phyloP scores from a whole-genome alignment of 1,140 invertebrate genomes.

The Plodia interpunctella region DNA sequence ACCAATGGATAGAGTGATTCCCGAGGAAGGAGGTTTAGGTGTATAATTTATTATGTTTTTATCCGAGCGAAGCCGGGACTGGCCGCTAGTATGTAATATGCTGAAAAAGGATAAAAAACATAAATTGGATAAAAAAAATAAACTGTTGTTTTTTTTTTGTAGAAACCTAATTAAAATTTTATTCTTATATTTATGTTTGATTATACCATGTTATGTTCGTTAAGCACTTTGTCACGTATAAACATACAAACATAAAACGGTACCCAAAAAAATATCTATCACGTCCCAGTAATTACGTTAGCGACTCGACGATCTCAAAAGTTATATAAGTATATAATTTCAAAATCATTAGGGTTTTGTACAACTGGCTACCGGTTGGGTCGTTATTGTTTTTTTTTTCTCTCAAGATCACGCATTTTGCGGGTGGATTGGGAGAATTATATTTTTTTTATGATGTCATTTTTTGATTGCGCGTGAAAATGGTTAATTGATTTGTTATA shows the following conservation, averaged over 20 bases:
- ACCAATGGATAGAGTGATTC: no score
- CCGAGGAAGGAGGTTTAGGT: no score
- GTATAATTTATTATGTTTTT: no score
- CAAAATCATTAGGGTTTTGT: constrained; percentile 29
- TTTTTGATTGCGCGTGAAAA: background rate
- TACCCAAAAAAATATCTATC: background rate
- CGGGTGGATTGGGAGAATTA: background rate
- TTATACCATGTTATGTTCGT: no score
- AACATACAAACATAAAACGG: background rate
- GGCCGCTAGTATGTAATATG: no score
- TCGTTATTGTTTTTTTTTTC: constrained; percentile 23
- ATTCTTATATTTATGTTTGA: no score
- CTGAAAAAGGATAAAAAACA: no score
- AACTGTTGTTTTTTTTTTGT: no score
- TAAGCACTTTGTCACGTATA: no score
- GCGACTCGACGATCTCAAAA: constrained; percentile 12
- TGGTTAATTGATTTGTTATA: background rate
- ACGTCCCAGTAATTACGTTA: constrained; percentile 4
- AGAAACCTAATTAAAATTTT: no score
- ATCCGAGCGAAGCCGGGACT: no score
- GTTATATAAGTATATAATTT: constrained; percentile 27
- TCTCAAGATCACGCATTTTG: background rate
- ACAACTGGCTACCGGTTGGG: constrained; percentile 25
- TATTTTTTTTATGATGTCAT: background rate
- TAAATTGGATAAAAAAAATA: no score